A percentile compares a stretch with the other conserved stretches of the same genome.
These are phyloP conservation scores for Neodiprion virginianus DNA, from an alignment of 1,140 invertebrate species.

Conservation along the genomic window DNA sequence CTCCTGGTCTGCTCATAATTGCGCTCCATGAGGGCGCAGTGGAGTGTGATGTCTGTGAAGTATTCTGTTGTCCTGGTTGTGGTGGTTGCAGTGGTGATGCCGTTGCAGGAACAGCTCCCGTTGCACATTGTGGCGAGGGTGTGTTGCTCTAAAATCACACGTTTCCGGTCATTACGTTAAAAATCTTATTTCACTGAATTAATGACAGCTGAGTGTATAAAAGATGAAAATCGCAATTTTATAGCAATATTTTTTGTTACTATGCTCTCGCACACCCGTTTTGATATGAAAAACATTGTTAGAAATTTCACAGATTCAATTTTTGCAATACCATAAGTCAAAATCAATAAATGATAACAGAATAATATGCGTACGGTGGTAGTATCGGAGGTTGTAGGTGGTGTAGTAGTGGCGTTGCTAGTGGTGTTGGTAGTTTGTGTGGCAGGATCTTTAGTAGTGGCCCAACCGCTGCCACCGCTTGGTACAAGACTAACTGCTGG, in stretches of 20 bases:
- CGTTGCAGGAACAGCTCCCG: conserved; percentile 47
- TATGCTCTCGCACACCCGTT: background rate
- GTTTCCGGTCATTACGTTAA: background rate
- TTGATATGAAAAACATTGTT: conserved; percentile 2
- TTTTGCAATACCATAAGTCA: no score
- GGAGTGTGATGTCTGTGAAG: conserved; percentile 49
- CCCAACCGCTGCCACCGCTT: conserved; percentile 78
- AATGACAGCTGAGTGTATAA: background rate
- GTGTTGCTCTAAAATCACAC: conserved; percentile 49
- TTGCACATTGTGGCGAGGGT: conserved; percentile 53
- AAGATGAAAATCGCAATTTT: no score
- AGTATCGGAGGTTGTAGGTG: conserved; percentile 48
- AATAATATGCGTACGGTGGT: conserved; percentile 43
- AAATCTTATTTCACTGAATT: background rate
- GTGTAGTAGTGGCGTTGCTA: conserved; percentile 50
- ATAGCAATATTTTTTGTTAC: no score
- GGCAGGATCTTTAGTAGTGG: conserved; percentile 60
- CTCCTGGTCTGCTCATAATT: conserved; percentile 63
- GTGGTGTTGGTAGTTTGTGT: conserved; percentile 50
- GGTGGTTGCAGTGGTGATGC: conserved; percentile 49
- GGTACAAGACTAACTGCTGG: conserved; percentile 77
- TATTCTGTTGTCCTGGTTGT: conserved; percentile 55
- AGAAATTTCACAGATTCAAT: background rate
- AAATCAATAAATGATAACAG: background rate
- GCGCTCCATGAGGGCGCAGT: conserved; percentile 65